These are phyloP conservation scores for Corythornis cristatus DNA, from an alignment of 2,113 vertebrate species.

Conservation along the genomic window DNA sequence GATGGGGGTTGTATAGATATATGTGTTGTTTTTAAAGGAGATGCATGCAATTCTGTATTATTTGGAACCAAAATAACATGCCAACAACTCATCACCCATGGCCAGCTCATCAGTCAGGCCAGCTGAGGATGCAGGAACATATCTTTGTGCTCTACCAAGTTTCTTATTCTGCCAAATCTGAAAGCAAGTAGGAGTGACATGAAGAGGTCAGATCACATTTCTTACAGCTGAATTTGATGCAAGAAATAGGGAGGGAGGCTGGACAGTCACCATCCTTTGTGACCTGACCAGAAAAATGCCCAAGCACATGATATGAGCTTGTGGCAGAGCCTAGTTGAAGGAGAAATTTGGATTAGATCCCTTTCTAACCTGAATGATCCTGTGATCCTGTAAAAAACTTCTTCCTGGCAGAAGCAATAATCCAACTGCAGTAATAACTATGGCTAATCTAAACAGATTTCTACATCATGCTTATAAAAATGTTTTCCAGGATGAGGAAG, in stretches of 20 bases:
- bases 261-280: neutral
- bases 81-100: neutral
- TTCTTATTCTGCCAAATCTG: neutral
- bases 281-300: neutral
- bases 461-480: too few relatives aligned
- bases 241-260: neutral
- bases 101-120: neutral
- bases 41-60: neutral
- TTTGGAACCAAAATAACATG: neutral
- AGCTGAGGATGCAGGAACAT: neutral
- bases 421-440: too few relatives aligned
- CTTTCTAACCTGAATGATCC: neutral
- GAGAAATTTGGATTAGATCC: neutral
- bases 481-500: too few relatives aligned
- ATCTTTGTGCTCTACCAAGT: neutral
- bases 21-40: neutral
- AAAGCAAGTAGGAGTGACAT: neutral
- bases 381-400: too few relatives aligned
- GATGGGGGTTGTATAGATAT: too few relatives aligned
- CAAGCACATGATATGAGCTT: neutral
- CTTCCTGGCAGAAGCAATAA: too few relatives aligned
- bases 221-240: neutral
- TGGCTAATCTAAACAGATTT: too few relatives aligned
- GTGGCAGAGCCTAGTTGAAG: neutral
- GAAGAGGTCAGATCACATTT: neutral